These are phyloP conservation scores for Peromyscus californicus DNA, from an alignment of 2,113 vertebrate genomes.

Conservation along the genomic window DNA sequence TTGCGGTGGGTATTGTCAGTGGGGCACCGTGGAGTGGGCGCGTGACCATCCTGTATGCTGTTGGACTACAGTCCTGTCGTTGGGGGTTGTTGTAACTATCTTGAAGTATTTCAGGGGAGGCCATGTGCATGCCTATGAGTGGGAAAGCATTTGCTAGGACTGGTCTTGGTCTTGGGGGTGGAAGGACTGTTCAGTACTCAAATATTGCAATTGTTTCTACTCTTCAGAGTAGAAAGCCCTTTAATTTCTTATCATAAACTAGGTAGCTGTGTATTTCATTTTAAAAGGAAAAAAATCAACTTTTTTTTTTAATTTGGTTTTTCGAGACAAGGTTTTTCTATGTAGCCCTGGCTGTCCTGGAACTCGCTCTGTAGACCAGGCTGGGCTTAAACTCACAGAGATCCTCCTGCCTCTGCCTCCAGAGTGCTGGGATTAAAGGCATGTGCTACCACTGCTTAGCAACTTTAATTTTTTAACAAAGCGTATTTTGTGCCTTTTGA, in stretches of 20 bases:
- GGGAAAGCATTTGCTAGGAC: too few relatives aligned
- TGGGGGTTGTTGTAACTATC: not conserved
- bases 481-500: not conserved
- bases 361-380: not conserved
- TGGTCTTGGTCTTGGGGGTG: not conserved
- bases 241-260: not conserved
- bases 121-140: not conserved
- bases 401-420: not conserved
- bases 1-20: conserved; percentile 82
- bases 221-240: not conserved
- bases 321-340: not conserved
- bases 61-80: too few relatives aligned
- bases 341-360: not conserved
- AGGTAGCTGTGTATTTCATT: not conserved
- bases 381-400: not conserved
- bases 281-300: conserved; percentile 16
- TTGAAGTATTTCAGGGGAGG: not conserved
- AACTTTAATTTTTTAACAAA: not conserved
- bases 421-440: not conserved
- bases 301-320: not conserved
- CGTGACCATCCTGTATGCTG: rapidly evolving
- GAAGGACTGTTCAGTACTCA: not conserved
- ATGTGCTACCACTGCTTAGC: rapidly evolving
- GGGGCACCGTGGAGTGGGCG: rapidly evolving
- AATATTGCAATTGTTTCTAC: not conserved